phyloP scores from a whole-genome alignment of 2,113 vertebrate species.

The Aegypius monachus region DNA sequence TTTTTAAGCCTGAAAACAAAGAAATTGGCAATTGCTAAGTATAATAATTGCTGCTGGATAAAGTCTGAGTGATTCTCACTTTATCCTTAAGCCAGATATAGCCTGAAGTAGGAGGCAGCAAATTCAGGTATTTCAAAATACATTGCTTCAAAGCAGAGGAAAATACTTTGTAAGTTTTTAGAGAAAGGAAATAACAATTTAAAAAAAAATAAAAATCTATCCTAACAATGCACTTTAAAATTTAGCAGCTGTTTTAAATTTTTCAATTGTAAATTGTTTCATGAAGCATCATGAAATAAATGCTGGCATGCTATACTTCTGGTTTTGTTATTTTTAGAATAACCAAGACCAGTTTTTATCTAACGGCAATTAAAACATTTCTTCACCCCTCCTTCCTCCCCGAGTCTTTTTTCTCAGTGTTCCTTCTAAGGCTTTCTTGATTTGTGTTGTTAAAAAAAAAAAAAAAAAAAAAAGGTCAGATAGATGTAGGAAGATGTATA shows the following conservation, averaged over 20 bases:
- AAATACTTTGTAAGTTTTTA: not conserved
- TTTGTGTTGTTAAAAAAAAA: not conserved
- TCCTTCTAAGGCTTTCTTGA: not conserved
- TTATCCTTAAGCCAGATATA: not conserved
- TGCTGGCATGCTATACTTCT: not conserved
- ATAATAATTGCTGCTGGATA: not conserved
- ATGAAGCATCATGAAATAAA: not conserved
- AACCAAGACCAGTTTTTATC: not conserved
- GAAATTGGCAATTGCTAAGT: not conserved
- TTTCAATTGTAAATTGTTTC: not conserved
- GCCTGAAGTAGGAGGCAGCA: not conserved
- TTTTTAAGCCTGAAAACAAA: not conserved
- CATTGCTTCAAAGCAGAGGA: not conserved
- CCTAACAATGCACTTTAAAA: not conserved
- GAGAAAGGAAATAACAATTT: not conserved
- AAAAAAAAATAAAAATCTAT: not conserved
- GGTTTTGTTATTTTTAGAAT: not conserved
- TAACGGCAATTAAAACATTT: not conserved
- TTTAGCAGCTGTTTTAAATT: not conserved
- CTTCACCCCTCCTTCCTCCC: too few species aligned
- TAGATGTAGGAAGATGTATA: not conserved
- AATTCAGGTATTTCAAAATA: not conserved
- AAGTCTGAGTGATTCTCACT: not conserved
- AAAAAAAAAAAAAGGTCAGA: not conserved
- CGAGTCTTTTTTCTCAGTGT: not conserved